A percentile compares a stretch with the other conserved stretches of the same genome.
These are phyloP conservation scores for Ephydatia muelleri DNA, from an alignment of 37 sponge, comb jelly and placozoan species.

Conservation along the genomic window DNA sequence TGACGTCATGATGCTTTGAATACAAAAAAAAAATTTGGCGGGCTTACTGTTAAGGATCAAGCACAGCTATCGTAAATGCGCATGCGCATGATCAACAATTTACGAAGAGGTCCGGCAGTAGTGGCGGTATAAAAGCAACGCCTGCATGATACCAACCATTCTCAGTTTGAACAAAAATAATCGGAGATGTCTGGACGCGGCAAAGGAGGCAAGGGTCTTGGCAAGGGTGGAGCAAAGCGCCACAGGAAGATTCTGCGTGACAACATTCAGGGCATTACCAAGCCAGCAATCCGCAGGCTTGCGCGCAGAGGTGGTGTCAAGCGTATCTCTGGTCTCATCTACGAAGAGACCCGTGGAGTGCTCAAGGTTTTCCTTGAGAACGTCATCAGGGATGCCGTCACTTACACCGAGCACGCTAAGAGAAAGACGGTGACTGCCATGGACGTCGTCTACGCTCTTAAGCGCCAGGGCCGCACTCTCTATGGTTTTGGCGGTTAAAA, in stretches of 20 bases:
- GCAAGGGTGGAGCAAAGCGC: slow-evolving; percentile 95
- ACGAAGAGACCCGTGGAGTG: slow-evolving; percentile 91
- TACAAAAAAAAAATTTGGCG: background rate
- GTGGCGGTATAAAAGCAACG: background rate
- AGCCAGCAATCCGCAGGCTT: slow-evolving; percentile 91
- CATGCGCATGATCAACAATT: background rate
- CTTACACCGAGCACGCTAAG: slow-evolving; percentile 97
- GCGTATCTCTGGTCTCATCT: slow-evolving; percentile 90
- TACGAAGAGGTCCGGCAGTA: background rate
- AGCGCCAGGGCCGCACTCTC: slow-evolving; percentile 88
- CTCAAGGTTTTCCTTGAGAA: slow-evolving; percentile 91
- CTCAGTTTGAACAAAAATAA: background rate
- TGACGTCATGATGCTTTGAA: no score
- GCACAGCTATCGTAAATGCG: background rate
- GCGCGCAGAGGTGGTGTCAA: slow-evolving; percentile 92
- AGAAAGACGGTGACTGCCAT: slow-evolving; percentile 94
- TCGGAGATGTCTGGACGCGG: slow-evolving; percentile 84
- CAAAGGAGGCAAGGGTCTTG: slow-evolving; percentile 90
- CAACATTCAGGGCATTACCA: slow-evolving; percentile 95
- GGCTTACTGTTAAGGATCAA: background rate
- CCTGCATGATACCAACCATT: background rate
- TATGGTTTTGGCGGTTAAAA: slow-evolving; percentile 90
- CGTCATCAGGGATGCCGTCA: slow-evolving; percentile 93
- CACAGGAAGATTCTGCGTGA: slow-evolving; percentile 94
- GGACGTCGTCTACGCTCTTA: slow-evolving; percentile 94